A percentile compares a stretch with the other conserved stretches of the same genome.
phyloP scores from a whole-genome alignment of 2,113 vertebrate species.

The Rhizomys pruinosus region DNA sequence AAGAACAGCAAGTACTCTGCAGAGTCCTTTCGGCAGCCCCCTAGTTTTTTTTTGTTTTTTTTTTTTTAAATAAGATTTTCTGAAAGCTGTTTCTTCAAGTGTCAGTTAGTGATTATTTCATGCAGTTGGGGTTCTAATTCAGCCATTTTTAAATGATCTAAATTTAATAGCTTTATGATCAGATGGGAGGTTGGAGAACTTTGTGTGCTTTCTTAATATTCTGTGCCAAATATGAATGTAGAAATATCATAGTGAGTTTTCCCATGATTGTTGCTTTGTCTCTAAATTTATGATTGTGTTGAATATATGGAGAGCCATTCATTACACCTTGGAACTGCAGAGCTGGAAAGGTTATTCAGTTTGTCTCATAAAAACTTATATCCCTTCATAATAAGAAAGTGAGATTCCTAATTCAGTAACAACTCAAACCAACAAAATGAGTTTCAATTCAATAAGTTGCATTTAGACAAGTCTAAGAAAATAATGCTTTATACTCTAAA shows the following conservation, averaged over 20 bases:
- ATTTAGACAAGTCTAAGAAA: constrained; percentile 1
- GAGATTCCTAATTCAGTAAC: not conserved
- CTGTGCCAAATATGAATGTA: not conserved
- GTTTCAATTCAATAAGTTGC: constrained; percentile 10
- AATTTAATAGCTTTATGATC: not conserved
- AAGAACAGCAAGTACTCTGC: too few relatives aligned
- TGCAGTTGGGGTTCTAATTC: not conserved
- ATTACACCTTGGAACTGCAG: not conserved
- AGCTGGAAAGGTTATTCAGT: not conserved
- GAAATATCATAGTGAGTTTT: not conserved
- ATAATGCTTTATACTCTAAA: not conserved
- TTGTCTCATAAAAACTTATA: not conserved
- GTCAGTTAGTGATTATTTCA: not conserved
- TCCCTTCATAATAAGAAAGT: not conserved
- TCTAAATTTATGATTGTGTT: not conserved
- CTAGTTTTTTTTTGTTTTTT: too few relatives aligned
- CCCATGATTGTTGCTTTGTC: not conserved
- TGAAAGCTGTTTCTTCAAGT: constrained; percentile 29
- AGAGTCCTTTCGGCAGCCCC: not conserved
- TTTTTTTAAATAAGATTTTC: not conserved
- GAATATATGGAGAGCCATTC: not conserved
- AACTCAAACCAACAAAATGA: not conserved
- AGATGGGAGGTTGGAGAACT: not conserved
- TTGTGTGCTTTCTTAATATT: not conserved
- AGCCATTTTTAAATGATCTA: not conserved